Evolutionary conservation across 2,113 vertebrate species (phyloP).

Genomic region (Phylloscopus whistleri): DNA sequence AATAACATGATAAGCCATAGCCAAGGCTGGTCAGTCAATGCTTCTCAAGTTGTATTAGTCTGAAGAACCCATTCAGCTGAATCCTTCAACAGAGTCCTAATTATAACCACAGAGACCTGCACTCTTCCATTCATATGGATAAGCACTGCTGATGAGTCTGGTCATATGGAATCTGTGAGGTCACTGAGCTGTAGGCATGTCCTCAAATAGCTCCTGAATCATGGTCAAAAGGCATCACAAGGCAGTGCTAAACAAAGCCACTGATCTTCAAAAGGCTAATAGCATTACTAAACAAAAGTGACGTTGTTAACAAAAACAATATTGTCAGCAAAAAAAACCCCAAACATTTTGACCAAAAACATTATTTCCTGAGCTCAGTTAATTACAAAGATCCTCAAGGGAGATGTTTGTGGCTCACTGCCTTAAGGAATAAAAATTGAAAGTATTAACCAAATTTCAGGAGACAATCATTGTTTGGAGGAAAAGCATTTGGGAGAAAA

Average conservation of each 20-base stretch:
- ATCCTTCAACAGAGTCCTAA: not conserved
- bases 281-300: not conserved
- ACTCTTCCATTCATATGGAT: not conserved
- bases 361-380: not conserved
- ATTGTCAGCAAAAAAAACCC: not conserved
- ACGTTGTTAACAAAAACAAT: not conserved
- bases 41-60: not conserved
- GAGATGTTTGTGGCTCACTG: not conserved
- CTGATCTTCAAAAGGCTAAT: not conserved
- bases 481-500: not conserved
- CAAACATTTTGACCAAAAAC: not conserved
- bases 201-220: not conserved
- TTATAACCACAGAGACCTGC: not conserved
- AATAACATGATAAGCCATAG: not conserved
- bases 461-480: not conserved
- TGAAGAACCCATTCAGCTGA: not conserved
- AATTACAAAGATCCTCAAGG: not conserved
- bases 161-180: not conserved
- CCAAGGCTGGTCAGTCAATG: not conserved
- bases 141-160: not conserved
- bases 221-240: not conserved
- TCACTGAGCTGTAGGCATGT: not conserved
- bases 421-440: not conserved
- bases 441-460: not conserved
- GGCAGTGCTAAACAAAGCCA: not conserved